Evolutionary conservation across 2,113 vertebrate genomes (phyloP), one percentile per base, ranked within the genome.

Genomic region (Antechinus flavipes): DNA sequence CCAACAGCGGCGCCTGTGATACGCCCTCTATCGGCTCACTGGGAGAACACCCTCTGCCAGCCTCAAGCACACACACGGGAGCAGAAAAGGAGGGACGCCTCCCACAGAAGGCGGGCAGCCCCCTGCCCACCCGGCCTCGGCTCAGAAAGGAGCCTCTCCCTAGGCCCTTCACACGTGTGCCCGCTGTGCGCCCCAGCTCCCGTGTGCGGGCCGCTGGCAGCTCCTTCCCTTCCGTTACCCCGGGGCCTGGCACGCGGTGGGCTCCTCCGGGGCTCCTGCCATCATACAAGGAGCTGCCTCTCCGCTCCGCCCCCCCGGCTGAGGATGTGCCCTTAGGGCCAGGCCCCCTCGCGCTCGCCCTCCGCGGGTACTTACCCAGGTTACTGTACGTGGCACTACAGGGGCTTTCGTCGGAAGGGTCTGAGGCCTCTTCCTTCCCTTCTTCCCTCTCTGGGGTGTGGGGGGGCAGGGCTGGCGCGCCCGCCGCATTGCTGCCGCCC

Each of bases 381-480:
- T 99, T 99, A 98, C 99, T 99, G 98, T 99, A 99, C 0, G 99
- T 99, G 96, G 99, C 99, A 91, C 99, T 99, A 98, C 99, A 99
- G 91, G 99, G 97, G 93, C 99, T 99, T 94, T 99, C 95, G 90
- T 99, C 98, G 0, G 99, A 95, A 27, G 99, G 99, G 96, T 98
- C 96, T 30, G 98, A 98, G 94, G 98, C 93, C 0, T 98, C 99
- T 47, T 99, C 99, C 46, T 99, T 99, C 56, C 98, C 98, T 3
- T 98, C 98, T 98, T 95, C 98, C 97, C 54, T 99, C 89, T 96
- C 99, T 54, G n/a, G 98, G 90, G 91, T 98, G 91, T 97, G 98
- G 35, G 68, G 93, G 84, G 98, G 97, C 1, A 97, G 98, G 27
- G 89, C 98, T 52, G 98, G 98, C 97, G 95, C 98, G 56, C 98